These are phyloP conservation scores for Borostomias antarcticus DNA, from an alignment of 2,797 vertebrate genomes.

Conservation along the genomic window DNA sequence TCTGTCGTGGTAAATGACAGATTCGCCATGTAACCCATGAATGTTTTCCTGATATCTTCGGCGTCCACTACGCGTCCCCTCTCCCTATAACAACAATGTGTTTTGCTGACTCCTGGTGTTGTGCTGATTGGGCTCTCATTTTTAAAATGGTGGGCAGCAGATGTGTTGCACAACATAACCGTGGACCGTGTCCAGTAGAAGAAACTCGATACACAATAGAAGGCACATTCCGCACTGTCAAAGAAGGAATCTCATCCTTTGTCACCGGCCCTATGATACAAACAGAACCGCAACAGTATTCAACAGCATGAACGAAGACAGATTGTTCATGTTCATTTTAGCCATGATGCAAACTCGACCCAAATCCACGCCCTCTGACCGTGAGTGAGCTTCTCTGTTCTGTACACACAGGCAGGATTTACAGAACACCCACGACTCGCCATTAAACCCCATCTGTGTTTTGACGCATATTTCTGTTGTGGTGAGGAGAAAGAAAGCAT, in stretches of 20 bases:
- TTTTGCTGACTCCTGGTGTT: too few relatives aligned
- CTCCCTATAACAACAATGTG: too few relatives aligned
- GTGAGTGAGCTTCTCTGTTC: constrained; percentile 14
- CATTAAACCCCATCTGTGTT: constrained; percentile 35
- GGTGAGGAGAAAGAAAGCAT: constrained; percentile 6
- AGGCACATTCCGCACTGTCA: neutral
- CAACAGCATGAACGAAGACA: constrained; percentile 20
- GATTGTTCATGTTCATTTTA: constrained; percentile 14
- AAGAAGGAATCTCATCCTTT: constrained; percentile 10
- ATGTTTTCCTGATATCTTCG: too few relatives aligned
- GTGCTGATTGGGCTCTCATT: too few relatives aligned
- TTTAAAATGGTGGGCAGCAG: too few relatives aligned
- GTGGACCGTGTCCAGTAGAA: too few relatives aligned
- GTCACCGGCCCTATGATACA: constrained; percentile 7
- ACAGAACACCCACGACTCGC: constrained; percentile 21
- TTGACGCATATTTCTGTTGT: constrained; percentile 34
- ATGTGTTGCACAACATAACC: too few relatives aligned
- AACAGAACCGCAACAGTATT: neutral
- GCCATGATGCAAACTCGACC: constrained; percentile 15
- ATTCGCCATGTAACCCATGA: too few relatives aligned
- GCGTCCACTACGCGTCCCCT: too few relatives aligned
- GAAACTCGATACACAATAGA: neutral
- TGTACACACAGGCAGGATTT: constrained; percentile 12
- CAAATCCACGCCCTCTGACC: constrained; percentile 36
- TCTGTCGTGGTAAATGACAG: too few relatives aligned